phyloP scores from a whole-genome alignment of 2,888 invertebrate species.

The Rambutsinella grinnellia region DNA sequence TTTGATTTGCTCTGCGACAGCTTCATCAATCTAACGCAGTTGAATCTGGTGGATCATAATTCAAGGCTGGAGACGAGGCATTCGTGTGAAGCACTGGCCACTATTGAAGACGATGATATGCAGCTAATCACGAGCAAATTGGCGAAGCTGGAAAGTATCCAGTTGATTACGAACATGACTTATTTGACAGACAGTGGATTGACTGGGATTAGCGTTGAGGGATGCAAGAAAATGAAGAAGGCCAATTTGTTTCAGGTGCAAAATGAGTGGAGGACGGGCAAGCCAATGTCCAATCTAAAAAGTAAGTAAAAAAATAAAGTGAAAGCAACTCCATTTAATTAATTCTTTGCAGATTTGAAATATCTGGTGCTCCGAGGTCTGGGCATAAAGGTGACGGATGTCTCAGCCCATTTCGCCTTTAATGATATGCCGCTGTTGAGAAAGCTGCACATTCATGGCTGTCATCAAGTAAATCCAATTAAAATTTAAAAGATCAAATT shows the following conservation, averaged over 20 bases:
- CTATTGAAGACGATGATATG: conserved; percentile 62
- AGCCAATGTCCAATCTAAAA: conserved; percentile 17
- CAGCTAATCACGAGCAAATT: conserved; percentile 57
- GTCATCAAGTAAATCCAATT: conserved; percentile 52
- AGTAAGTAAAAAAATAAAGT: background rate
- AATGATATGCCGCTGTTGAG: conserved; percentile 56
- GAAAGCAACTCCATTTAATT: too few relatives aligned
- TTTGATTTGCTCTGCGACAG: conserved; percentile 53
- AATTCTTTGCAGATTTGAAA: conserved; percentile 39
- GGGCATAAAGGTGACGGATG: conserved; percentile 64
- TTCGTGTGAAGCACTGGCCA: conserved; percentile 62
- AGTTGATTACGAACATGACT: conserved; percentile 61
- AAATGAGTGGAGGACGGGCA: conserved; percentile 17
- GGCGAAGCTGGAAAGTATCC: conserved; percentile 41
- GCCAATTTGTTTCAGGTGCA: conserved; percentile 12
- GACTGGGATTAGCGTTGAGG: conserved; percentile 55
- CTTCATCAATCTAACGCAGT: conserved; percentile 59
- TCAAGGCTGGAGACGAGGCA: conserved; percentile 61
- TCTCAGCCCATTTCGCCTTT: conserved; percentile 58
- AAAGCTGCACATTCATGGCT: conserved; percentile 62
- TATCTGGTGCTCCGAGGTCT: conserved; percentile 58
- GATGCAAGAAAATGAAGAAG: conserved; percentile 50
- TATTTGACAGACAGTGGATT: conserved; percentile 62
- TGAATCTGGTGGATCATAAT: conserved; percentile 65
- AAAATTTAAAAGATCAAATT: too few relatives aligned